Evolutionary conservation across 2,797 vertebrate species (phyloP).

Genomic region (Somateria mollissima): DNA sequence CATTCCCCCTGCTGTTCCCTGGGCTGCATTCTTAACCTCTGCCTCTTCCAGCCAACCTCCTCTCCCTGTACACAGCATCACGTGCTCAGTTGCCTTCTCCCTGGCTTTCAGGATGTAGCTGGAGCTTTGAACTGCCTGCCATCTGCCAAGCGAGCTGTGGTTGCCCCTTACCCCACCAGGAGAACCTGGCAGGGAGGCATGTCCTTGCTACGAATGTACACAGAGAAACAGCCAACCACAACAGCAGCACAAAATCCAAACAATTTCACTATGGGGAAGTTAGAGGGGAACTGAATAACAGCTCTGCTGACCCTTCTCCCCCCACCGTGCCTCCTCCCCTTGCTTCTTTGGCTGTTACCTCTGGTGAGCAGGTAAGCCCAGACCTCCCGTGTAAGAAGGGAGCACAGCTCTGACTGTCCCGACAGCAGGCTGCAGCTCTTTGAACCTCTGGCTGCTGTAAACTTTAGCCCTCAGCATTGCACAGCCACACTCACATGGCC

Average conservation of each 20-base stretch:
- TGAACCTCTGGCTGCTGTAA: not conserved
- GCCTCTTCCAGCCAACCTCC: not conserved
- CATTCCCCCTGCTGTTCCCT: not conserved
- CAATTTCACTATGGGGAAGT: not conserved
- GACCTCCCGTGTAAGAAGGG: not conserved
- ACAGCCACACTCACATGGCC: not conserved
- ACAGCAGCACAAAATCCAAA: not conserved
- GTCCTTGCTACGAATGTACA: rapidly evolving
- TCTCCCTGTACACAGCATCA: not conserved
- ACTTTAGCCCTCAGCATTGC: not conserved
- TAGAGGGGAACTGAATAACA: not conserved
- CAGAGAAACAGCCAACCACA: not conserved
- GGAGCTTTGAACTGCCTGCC: not conserved
- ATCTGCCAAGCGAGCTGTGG: not conserved
- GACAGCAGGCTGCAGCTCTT: not conserved
- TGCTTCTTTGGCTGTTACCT: not conserved
- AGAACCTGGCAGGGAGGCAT: not conserved
- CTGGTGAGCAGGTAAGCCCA: not conserved
- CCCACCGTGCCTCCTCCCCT: rapidly evolving
- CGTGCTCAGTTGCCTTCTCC: not conserved
- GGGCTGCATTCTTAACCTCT: not conserved
- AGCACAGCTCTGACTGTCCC: not conserved
- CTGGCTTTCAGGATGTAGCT: not conserved
- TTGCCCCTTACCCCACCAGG: not conserved
- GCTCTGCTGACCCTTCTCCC: not conserved